Conservation (phyloP, 2,113 vertebrate species). For the Scomber japonicus region DNA sequence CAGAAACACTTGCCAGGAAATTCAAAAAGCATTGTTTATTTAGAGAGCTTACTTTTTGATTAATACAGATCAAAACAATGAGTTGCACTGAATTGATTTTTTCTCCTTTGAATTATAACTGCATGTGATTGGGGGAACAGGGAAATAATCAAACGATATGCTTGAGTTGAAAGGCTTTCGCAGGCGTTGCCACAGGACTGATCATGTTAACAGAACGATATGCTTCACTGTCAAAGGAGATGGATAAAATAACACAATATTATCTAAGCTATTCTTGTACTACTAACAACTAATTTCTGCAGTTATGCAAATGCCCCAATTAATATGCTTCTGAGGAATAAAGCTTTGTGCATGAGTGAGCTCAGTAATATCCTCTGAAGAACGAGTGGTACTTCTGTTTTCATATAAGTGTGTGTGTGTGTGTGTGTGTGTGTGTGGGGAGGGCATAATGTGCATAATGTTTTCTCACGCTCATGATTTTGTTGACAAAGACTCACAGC, state of each 20-base stretch:
- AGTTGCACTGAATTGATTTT: slow-evolving; percentile 59
- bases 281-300: slow-evolving; percentile 42
- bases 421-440: too few species aligned
- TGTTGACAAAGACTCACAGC: slow-evolving; percentile 34
- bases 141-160: slow-evolving; percentile 59
- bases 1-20: slow-evolving; percentile 44
- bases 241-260: slow-evolving; percentile 36
- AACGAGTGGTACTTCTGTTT: slow-evolving; percentile 42
- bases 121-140: slow-evolving; percentile 34
- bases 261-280: slow-evolving; percentile 48
- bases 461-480: slow-evolving; percentile 14
- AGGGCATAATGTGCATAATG: background rate
- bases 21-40: slow-evolving; percentile 63
- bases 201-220: slow-evolving; percentile 34
- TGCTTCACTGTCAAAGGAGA: slow-evolving; percentile 47
- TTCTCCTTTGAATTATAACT: slow-evolving; percentile 56
- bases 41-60: slow-evolving; percentile 57
- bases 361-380: slow-evolving; percentile 32
- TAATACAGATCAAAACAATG: slow-evolving; percentile 66
- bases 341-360: slow-evolving; percentile 39
- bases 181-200: slow-evolving; percentile 29
- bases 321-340: slow-evolving; percentile 58
- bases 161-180: slow-evolving; percentile 34
- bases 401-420: background rate
- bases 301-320: slow-evolving; percentile 69